Percentiles rank a stretch among this genome's conserved stretches.
These are phyloP conservation scores for Corythaixoides concolor DNA, from an alignment of 2,113 vertebrate genomes.

Conservation along the genomic window DNA sequence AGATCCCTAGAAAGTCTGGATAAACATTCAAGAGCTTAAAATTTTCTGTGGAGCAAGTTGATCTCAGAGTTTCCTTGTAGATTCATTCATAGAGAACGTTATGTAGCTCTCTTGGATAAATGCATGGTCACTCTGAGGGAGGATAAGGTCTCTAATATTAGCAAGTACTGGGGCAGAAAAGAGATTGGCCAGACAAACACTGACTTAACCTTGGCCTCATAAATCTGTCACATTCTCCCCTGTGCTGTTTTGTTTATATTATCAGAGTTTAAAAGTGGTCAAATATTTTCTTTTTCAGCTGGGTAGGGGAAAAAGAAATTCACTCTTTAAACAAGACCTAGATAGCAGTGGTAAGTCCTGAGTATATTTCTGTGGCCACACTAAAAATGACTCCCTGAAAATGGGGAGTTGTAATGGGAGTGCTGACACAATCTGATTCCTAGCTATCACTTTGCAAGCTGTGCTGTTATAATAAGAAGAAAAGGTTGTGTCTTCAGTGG, in stretches of 20 bases:
- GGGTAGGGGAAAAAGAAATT: not conserved
- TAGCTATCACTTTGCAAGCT: conserved; percentile 65
- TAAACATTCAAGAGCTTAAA: not conserved
- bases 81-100: not conserved
- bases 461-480: conserved; percentile 65
- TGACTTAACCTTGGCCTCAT: not conserved
- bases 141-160: not conserved
- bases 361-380: conserved; percentile 7
- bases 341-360: not conserved
- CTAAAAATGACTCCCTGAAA: conserved; percentile 57
- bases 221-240: not conserved
- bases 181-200: not conserved
- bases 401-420: conserved; percentile 33
- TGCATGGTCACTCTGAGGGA: not conserved
- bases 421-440: conserved; percentile 65
- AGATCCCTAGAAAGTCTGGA: not conserved
- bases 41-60: not conserved
- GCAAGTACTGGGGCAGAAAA: not conserved
- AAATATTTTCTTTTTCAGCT: not conserved
- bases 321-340: conserved; percentile 18
- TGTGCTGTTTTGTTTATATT: not conserved
- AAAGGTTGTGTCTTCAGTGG: conserved; percentile 58
- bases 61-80: not conserved
- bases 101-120: not conserved
- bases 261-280: not conserved